Conservation (phyloP, 2,113 vertebrate genomes). For the Campylomormyrus tamandua region DNA sequence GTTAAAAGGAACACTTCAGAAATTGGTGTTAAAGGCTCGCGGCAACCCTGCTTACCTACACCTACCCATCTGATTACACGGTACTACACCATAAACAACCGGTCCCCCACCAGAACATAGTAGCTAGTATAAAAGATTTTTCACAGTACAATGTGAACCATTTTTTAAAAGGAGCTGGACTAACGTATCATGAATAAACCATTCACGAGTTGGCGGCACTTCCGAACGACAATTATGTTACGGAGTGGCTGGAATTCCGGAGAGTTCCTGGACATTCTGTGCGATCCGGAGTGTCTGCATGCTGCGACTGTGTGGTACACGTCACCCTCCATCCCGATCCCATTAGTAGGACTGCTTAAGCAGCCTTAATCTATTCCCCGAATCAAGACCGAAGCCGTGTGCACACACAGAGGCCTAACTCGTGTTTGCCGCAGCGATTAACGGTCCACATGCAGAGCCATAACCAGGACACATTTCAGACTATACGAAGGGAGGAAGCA, state of each 20-base stretch:
- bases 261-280: neutral
- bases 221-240: neutral
- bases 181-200: neutral
- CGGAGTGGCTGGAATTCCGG: neutral
- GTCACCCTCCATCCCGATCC: neutral
- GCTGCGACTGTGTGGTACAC: neutral
- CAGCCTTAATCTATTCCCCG: neutral
- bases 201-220: neutral
- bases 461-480: conserved; percentile 22
- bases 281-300: neutral
- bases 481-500: neutral
- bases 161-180: neutral
- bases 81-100: neutral
- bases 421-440: neutral
- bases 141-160: neutral
- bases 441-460: neutral
- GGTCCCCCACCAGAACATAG: neutral
- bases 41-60: conserved; percentile 45
- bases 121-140: neutral
- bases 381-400: neutral
- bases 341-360: neutral
- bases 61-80: neutral
- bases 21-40: conserved; percentile 27
- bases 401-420: neutral
- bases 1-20: neutral